Evolutionary conservation across 2,113 vertebrate species (phyloP).

Genomic region (Pluvialis apricaria): DNA sequence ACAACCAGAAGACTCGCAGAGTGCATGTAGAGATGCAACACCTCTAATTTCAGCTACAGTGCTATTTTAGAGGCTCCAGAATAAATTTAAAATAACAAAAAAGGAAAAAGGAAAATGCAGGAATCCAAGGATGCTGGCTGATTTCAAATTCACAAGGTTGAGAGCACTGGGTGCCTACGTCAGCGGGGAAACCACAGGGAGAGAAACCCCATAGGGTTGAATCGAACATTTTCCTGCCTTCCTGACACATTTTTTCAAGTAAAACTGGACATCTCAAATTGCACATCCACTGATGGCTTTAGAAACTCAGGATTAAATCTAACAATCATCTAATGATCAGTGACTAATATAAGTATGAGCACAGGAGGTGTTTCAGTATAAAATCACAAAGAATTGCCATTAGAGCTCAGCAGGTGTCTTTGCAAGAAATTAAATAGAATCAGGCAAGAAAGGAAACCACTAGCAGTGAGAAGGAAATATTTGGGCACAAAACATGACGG

Average conservation of each 20-base stretch:
- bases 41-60: background rate
- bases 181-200: background rate
- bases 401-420: background rate
- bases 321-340: background rate
- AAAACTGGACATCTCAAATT: background rate
- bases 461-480: background rate
- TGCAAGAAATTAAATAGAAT: background rate
- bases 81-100: too few relatives aligned
- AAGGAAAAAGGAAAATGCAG: background rate
- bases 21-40: background rate
- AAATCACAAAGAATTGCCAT: background rate
- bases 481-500: background rate
- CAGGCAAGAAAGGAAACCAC: background rate
- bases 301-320: background rate
- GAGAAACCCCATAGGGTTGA: background rate
- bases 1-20: background rate
- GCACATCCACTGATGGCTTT: background rate
- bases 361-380: background rate
- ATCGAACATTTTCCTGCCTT: background rate
- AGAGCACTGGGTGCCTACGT: background rate
- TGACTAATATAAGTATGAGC: background rate
- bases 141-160: background rate
- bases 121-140: background rate
- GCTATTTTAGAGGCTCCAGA: background rate
- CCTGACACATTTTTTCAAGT: background rate